Evolutionary conservation across 1,140 invertebrate genomes (phyloP).

Genomic region (Neodiprion pinetum): DNA sequence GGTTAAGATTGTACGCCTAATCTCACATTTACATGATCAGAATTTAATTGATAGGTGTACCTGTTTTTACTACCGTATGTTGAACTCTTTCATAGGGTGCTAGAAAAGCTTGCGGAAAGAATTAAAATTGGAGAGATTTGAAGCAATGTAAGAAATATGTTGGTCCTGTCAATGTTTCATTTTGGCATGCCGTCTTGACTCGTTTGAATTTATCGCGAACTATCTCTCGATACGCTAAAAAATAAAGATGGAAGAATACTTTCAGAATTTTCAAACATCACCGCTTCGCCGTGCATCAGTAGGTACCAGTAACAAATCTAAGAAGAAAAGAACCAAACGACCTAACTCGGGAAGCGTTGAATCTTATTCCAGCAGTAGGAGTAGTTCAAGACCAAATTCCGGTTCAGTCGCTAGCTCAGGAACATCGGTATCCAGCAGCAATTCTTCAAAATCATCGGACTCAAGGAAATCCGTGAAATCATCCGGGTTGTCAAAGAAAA

Average conservation of each 20-base stretch:
- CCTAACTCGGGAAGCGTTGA: constrained; percentile 43
- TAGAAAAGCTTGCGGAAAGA: no score
- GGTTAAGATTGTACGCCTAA: constrained; percentile 8
- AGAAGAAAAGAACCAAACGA: constrained; percentile 37
- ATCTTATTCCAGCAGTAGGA: constrained; percentile 44
- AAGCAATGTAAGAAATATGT: background rate
- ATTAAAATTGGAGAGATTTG: background rate
- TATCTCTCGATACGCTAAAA: background rate
- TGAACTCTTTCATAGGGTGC: no score
- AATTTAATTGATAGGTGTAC: background rate
- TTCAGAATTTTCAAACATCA: constrained; percentile 47
- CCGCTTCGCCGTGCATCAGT: constrained; percentile 32
- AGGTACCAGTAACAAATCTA: constrained; percentile 31
- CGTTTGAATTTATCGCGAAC: background rate
- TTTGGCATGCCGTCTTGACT: background rate
- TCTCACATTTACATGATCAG: background rate
- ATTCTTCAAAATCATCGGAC: constrained; percentile 35
- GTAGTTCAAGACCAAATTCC: constrained; percentile 47
- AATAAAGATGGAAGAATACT: constrained; percentile 17
- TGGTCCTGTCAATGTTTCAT: background rate
- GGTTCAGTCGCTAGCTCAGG: constrained; percentile 49
- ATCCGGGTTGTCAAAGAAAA: constrained; percentile 44
- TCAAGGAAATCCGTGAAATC: constrained; percentile 39
- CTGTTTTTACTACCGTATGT: no score
- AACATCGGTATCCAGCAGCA: constrained; percentile 37